phyloP scores from a whole-genome alignment of 2,888 invertebrate species.

The Lamellibrachia satsuma region DNA sequence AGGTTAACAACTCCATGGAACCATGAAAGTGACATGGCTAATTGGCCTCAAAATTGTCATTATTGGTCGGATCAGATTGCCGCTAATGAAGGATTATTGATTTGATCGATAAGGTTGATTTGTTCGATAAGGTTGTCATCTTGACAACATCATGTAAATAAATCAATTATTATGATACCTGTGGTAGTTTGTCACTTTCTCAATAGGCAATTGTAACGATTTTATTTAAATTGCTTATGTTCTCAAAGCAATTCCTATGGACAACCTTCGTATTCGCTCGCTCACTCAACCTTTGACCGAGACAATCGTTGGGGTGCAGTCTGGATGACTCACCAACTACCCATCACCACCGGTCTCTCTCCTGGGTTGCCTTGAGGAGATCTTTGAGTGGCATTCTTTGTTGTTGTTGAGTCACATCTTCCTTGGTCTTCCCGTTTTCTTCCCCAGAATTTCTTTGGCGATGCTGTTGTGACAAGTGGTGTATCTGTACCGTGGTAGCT shows the following conservation, averaged over 20 bases:
- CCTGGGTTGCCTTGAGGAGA: too few relatives aligned
- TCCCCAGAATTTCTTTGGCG: too few relatives aligned
- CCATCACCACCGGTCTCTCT: too few relatives aligned
- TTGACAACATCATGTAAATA: not conserved
- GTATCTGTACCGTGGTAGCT: too few relatives aligned
- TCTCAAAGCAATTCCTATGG: not conserved
- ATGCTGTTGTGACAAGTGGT: too few relatives aligned
- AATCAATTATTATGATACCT: not conserved
- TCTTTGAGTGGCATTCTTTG: too few relatives aligned
- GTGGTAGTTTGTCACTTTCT: conserved; percentile 17
- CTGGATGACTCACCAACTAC: too few relatives aligned
- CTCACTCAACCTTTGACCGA: too few relatives aligned
- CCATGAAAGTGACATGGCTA: not conserved
- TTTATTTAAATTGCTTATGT: not conserved
- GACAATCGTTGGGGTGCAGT: too few relatives aligned
- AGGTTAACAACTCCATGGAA: not conserved
- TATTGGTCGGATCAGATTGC: not conserved
- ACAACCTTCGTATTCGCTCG: not conserved
- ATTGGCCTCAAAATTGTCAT: not conserved
- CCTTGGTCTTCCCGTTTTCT: too few relatives aligned
- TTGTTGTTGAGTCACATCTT: too few relatives aligned
- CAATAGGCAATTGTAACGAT: not conserved
- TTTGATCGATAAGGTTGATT: not conserved
- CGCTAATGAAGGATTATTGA: not conserved
- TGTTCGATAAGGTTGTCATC: conserved; percentile 7